Conservation (phyloP, 2,888 invertebrate species). For the Eupeodes luniger region DNA sequence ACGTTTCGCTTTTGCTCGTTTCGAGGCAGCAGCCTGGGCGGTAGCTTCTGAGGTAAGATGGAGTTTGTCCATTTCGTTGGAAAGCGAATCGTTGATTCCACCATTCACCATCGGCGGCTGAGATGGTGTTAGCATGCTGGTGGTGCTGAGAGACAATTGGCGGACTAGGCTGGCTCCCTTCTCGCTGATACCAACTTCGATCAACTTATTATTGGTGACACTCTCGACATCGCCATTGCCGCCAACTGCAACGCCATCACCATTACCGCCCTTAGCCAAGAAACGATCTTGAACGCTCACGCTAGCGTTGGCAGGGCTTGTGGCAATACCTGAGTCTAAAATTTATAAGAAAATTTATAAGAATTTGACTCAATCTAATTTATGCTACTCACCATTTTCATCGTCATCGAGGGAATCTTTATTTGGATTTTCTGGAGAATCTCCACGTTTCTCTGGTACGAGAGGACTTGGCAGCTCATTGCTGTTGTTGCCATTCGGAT, state of each 20-base stretch:
- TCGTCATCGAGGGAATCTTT: conserved; percentile 86
- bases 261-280: conserved; percentile 2
- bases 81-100: conserved; percentile 73
- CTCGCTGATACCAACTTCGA: conserved; percentile 81
- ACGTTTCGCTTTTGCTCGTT: conserved; percentile 78
- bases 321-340: conserved; percentile 83
- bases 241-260: conserved; percentile 39
- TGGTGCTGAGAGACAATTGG: conserved; percentile 78
- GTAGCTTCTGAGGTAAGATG: conserved; percentile 58
- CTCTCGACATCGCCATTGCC: conserved; percentile 55
- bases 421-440: conserved; percentile 86
- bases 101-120: conserved; percentile 63
- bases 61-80: conserved; percentile 77
- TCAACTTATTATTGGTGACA: conserved; percentile 78
- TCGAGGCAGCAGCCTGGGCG: conserved; percentile 56
- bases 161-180: conserved; percentile 81
- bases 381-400: conserved; percentile 82
- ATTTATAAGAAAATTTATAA: not conserved
- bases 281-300: conserved; percentile 60
- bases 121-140: conserved; percentile 6
- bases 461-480: conserved; percentile 78
- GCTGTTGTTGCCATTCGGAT: conserved; percentile 83
- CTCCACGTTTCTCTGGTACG: conserved; percentile 85
- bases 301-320: conserved; percentile 82
- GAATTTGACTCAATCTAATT: not conserved